These are phyloP conservation scores for Fregetta grallaria DNA, from an alignment of 2,113 vertebrate species.

Conservation along the genomic window DNA sequence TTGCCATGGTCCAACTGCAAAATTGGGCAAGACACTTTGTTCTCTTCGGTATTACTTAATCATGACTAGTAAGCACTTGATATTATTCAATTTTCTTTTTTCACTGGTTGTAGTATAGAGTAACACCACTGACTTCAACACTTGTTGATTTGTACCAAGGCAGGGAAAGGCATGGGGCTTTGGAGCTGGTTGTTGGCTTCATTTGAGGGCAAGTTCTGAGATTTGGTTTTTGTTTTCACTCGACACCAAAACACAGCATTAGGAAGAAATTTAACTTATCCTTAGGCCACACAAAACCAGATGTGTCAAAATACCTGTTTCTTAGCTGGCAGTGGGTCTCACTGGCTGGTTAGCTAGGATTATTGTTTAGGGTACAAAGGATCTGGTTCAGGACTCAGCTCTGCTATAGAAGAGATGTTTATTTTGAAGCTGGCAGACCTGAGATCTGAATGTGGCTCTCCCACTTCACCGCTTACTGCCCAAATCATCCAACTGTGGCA, in stretches of 20 bases:
- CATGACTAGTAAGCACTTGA: neutral
- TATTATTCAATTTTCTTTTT: neutral
- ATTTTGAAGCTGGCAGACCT: neutral
- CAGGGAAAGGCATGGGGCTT: neutral
- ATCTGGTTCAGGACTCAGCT: neutral
- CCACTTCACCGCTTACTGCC: neutral
- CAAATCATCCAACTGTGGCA: neutral
- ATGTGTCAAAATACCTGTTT: neutral
- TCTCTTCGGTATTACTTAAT: neutral
- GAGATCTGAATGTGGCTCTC: neutral
- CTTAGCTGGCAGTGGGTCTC: neutral
- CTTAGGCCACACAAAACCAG: neutral
- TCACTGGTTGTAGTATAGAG: neutral
- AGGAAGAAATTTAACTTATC: too few species aligned
- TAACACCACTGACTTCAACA: neutral
- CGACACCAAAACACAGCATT: neutral
- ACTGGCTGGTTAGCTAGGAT: neutral
- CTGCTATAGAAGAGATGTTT: neutral
- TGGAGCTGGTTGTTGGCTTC: neutral
- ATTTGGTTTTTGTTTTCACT: neutral
- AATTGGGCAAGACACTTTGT: neutral
- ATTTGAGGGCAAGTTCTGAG: neutral
- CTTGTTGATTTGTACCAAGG: neutral
- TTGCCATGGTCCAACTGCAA: neutral
- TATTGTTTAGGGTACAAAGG: neutral